Evolutionary conservation across 2,797 vertebrate genomes (phyloP).

Genomic region (Acanthurus lineatus): DNA sequence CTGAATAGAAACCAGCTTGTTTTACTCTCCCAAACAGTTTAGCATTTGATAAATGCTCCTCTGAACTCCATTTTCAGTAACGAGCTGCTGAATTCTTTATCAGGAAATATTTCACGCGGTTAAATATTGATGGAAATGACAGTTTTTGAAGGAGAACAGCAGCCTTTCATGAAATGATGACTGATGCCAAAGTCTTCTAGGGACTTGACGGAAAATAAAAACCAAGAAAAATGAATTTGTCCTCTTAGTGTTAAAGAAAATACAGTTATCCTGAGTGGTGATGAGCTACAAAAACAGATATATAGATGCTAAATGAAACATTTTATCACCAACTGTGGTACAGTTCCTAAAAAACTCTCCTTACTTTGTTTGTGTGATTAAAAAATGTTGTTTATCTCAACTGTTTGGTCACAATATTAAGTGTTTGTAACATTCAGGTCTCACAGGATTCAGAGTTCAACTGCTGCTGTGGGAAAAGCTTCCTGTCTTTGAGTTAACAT

Average conservation of each 20-base stretch:
- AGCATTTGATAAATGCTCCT: constrained; percentile 11
- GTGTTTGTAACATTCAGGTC: too few species aligned
- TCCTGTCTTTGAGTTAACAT: too few species aligned
- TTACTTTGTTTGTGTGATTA: too few species aligned
- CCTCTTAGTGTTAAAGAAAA: neutral
- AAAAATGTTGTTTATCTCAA: too few species aligned
- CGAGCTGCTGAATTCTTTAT: constrained; percentile 44
- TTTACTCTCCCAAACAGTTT: neutral
- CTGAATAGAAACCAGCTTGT: neutral
- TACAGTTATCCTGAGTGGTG: neutral
- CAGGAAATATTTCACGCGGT: constrained; percentile 51
- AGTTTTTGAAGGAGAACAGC: constrained; percentile 17
- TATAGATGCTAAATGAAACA: too few species aligned
- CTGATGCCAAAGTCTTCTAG: neutral
- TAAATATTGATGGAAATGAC: constrained; percentile 52
- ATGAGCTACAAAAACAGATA: neutral
- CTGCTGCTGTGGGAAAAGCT: too few species aligned
- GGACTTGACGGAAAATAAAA: constrained; percentile 3
- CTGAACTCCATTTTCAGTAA: constrained; percentile 55
- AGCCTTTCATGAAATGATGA: neutral
- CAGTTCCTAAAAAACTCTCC: too few species aligned
- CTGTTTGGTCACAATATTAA: too few species aligned
- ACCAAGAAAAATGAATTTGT: neutral
- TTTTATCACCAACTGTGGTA: too few species aligned
- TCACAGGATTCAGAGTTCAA: too few species aligned